Percentiles rank a stretch among this genome's conserved stretches.
phyloP scores from a whole-genome alignment of 2,797 vertebrate species.

The Cyprinella venusta region DNA sequence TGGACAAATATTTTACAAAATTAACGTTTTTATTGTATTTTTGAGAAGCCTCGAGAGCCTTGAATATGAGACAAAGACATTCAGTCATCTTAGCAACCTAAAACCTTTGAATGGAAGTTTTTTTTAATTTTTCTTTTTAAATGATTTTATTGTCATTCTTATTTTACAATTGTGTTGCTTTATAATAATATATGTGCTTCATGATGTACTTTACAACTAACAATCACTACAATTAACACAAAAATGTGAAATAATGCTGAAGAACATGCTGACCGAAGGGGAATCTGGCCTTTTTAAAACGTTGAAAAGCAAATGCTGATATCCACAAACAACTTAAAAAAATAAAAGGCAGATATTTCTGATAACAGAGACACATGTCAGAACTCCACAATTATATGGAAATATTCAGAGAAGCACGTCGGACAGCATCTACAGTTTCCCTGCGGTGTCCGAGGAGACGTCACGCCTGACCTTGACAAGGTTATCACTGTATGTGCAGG shows the following conservation, averaged over 20 bases:
- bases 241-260: neutral
- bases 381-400: constrained; percentile 39
- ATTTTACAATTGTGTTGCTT: neutral
- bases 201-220: neutral
- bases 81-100: neutral
- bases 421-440: neutral
- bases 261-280: neutral
- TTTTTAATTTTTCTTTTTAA: neutral
- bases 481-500: constrained; percentile 8
- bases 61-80: neutral
- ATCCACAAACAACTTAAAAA: constrained; percentile 4
- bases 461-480: constrained; percentile 49
- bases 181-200: neutral
- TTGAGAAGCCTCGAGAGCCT: neutral
- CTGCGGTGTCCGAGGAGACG: constrained; percentile 7
- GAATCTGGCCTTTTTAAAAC: neutral
- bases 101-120: neutral
- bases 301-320: neutral
- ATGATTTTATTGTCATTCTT: neutral
- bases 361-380: constrained; percentile 20
- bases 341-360: constrained; percentile 21
- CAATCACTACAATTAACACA: neutral
- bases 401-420: constrained; percentile 24
- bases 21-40: neutral
- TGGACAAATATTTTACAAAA: neutral